phyloP scores from a whole-genome alignment of 64 coral and sea anemone species.

The Pocillopora verrucosa region DNA sequence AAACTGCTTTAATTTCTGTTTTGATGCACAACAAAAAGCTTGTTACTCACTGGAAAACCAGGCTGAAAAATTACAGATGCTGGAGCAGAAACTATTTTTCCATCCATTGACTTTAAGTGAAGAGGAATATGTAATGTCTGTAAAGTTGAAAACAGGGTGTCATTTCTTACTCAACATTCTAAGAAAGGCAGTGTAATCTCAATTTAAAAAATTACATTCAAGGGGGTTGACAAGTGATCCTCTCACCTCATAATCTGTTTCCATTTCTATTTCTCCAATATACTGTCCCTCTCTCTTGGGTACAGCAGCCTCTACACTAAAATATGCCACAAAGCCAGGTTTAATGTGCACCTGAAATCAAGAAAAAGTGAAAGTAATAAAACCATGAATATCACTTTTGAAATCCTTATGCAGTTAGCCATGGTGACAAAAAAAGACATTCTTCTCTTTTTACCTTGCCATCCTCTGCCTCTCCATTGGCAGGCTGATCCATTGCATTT shows the following conservation, averaged over 20 bases:
- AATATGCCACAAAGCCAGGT: slow-evolving; percentile 67
- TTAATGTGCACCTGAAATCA: slow-evolving; percentile 72
- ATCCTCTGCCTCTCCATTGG: neutral
- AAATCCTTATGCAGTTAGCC: no score
- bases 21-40: neutral
- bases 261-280: slow-evolving; percentile 82
- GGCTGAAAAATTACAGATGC: slow-evolving; percentile 66
- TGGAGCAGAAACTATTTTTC: slow-evolving; percentile 70
- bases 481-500: neutral
- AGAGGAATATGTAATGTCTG: slow-evolving; percentile 83
- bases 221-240: neutral
- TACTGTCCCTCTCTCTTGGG: slow-evolving; percentile 83
- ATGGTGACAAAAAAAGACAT: neutral
- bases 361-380: neutral
- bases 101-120: slow-evolving; percentile 84
- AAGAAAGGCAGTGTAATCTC: neutral
- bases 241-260: slow-evolving; percentile 88
- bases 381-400: neutral
- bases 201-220: neutral
- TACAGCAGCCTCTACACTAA: slow-evolving; percentile 72
- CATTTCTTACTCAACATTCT: no score
- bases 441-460: neutral
- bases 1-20: neutral
- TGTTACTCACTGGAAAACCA: slow-evolving; percentile 81
- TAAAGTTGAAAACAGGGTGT: neutral